Evolutionary conservation across 1,140 invertebrate genomes (phyloP).

Genomic region (Telenomus remus): DNA sequence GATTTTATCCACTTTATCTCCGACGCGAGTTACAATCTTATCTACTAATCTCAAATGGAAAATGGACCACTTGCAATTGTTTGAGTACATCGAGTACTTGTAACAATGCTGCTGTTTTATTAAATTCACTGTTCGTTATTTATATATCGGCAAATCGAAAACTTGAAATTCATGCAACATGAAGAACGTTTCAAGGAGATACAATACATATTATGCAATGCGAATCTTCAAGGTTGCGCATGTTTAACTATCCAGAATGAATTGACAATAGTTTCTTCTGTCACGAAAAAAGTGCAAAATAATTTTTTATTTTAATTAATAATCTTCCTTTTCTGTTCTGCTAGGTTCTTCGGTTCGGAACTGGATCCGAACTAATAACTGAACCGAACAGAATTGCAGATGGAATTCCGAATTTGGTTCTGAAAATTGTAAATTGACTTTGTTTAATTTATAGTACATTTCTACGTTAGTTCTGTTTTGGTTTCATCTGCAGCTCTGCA

Average conservation of each 20-base stretch:
- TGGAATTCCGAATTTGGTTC: too few species aligned
- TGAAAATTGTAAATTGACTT: too few species aligned
- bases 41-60: constrained; percentile 28
- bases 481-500: too few species aligned
- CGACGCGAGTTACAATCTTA: constrained; percentile 29
- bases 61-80: constrained; percentile 24
- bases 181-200: constrained; percentile 44
- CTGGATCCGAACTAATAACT: too few species aligned
- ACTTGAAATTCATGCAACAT: constrained; percentile 33
- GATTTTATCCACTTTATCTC: constrained; percentile 24
- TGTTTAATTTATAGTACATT: too few species aligned
- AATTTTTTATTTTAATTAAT: too few species aligned
- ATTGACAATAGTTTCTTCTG: too few species aligned
- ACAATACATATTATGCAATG: constrained; percentile 48
- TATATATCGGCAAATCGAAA: constrained; percentile 17
- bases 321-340: too few species aligned
- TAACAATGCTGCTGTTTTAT: constrained; percentile 10
- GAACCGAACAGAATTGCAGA: too few species aligned
- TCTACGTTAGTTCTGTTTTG: too few species aligned
- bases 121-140: constrained; percentile 13
- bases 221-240: constrained; percentile 21
- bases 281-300: too few species aligned
- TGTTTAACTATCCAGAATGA: constrained; percentile 36
- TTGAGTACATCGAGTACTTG: constrained; percentile 5
- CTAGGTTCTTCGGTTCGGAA: too few species aligned